These are phyloP conservation scores for Hesperophylax magnus DNA, from an alignment of 1,140 invertebrate genomes.

Conservation along the genomic window DNA sequence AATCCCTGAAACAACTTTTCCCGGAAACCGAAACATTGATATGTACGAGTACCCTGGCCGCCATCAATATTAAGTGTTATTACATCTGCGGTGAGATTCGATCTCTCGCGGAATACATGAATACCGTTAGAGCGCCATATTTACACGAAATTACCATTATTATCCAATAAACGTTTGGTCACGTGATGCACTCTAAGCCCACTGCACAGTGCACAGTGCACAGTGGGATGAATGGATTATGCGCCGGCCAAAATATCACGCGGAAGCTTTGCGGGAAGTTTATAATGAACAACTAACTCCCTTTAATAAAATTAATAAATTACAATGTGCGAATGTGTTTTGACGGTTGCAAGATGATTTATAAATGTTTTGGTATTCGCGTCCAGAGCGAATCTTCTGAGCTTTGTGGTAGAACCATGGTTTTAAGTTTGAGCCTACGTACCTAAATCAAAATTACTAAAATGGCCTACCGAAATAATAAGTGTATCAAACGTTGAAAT, in stretches of 20 bases:
- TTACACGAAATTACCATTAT: conserved; percentile 49
- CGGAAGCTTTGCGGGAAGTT: conserved; percentile 21
- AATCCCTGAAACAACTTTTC: no score
- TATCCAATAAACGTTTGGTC: conserved; percentile 41
- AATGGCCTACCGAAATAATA: no score
- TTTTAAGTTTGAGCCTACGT: no score
- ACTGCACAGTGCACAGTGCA: background rate
- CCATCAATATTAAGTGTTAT: conserved; percentile 43
- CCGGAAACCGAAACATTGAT: no score
- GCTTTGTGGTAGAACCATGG: no score
- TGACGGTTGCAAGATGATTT: no score
- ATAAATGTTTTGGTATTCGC: no score
- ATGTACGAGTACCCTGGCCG: no score
- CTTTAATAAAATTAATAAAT: background rate
- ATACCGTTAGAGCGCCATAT: conserved; percentile 43
- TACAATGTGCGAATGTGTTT: background rate
- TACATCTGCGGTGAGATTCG: conserved; percentile 34
- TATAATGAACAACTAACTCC: conserved; percentile 22
- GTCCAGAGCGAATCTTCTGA: no score
- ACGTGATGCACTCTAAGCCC: conserved; percentile 14
- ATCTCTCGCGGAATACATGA: conserved; percentile 43
- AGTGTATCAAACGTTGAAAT: no score
- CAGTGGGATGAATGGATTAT: conserved; percentile 14
- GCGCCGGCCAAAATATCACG: conserved; percentile 36
- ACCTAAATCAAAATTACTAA: no score